Evolutionary conservation across 2,113 vertebrate genomes (phyloP), one percentile per base, ranked within the genome.

Genomic region (Lophotis ruficrista): DNA sequence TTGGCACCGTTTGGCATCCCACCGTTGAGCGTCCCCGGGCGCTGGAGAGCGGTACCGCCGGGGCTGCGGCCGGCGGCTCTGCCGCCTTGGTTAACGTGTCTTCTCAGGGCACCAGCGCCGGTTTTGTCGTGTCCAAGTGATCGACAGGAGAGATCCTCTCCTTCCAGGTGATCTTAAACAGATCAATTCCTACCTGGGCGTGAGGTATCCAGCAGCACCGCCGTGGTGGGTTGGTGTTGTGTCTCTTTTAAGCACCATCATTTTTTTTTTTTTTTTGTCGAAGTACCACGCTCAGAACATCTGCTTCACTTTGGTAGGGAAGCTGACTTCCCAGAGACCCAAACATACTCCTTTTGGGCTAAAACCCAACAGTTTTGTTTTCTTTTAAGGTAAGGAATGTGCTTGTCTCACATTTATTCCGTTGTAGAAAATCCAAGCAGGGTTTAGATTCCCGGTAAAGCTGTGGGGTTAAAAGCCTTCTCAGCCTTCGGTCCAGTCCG

Each of bases 1-100:
- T 35, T 73, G 45, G 47, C 43, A 10, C 72, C 0, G 0, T 15
- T 86, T 20, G 4, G 17, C 66, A 17, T 50, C 23, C n/a, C 14
- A 2, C 33, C 4, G 4, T 1, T 15, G 64, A 4, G 71, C 8
- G 76, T 3, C 56, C 35, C 10, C 47, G 62, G 21, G 41, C 41
- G 3, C 13, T 25, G 7, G 83, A 38, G 69, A 45, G 64, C 35
- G 21, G 38, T 13, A 38, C 14, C 45, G 1, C 21, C 0, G 6
- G 11, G 2, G 33, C 53, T 35, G 68, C 11, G 0, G 27, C 45
- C 23, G 0, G 12, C 21, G 7, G 21, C 58, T 31, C 69, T 24
- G 28, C 50, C 48, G 1, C 35, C n/a, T 4, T 12, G 41, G 21
- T 3, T 33, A 7, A 4, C 6, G 12, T 47, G 24, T 22, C 11